Evolutionary conservation across 2,113 vertebrate genomes (phyloP), one percentile per base, ranked within the genome.

Genomic region (Callipepla californica): DNA sequence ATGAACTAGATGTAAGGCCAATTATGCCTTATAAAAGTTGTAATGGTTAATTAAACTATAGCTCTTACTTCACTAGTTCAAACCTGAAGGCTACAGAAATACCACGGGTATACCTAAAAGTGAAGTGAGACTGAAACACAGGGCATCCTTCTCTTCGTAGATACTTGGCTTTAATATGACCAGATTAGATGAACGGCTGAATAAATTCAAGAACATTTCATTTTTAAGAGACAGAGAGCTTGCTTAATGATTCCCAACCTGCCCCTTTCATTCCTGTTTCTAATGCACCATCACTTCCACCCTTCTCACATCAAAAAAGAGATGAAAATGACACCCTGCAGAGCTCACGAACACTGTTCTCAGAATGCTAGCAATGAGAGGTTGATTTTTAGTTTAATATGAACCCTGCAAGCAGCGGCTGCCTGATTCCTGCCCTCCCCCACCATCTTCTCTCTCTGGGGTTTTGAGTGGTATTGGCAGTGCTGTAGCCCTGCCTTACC

Each of bases 11-110:
- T 84, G 59, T 92, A 86, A 90, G 80, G 83, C 73, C 42, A 94
- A 55, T 92, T 91, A 72, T 9, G 47, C 40, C 62, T 79, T 90
- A 65, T 90, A 85, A 93, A 94, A 91, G 73, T 47, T 55, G 75
- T 68, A 84, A 72, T 89, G 67, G 84, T 93, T 95, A 93, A 95
- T 95, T 96, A 96, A 95, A 89, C 87, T 80, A 9, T 28, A 77
- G 61, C 40, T 73, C 20, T 42, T 87, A 55, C 58, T 74, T 69
- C 48, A 75, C 45, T 85, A 13, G 3, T 87, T 87, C 23, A 73
- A 40, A 78, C 51, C 80, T 91, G 67, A 89, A 82, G 65, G 84
- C 75, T 84, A 53, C 74, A 17, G 21, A 72, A 92, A 78, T 70
- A 58, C n/a, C 59, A 77, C 59, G 20, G 86, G 47, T 66, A 32